phyloP scores from a whole-genome alignment of 2,888 invertebrate genomes.

The Caenorhabditis sp. region DNA sequence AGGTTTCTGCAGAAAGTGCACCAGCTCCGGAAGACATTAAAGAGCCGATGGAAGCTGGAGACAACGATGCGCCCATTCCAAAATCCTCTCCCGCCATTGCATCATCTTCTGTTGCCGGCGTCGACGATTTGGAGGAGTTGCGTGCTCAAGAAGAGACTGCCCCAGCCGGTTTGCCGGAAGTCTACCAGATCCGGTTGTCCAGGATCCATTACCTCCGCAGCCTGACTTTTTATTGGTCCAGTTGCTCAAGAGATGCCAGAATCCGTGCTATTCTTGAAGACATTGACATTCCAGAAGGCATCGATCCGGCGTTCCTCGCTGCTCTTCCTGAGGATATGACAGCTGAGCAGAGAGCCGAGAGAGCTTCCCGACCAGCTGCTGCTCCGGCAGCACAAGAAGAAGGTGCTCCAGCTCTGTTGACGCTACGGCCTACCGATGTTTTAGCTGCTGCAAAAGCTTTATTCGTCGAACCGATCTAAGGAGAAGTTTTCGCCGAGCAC shows the following conservation, averaged over 20 bases:
- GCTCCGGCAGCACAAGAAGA: slow-evolving; percentile 50
- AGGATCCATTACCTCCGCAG: no score
- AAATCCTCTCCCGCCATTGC: no score
- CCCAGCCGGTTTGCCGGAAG: no score
- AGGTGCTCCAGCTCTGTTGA: no score
- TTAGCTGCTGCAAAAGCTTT: slow-evolving; percentile 41
- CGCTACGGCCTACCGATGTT: slow-evolving; percentile 26
- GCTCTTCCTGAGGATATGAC: slow-evolving; percentile 93
- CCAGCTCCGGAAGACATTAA: slow-evolving; percentile 43
- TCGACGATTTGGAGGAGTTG: no score
- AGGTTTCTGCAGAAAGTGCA: no score
- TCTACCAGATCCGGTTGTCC: no score
- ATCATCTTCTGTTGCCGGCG: slow-evolving; percentile 66
- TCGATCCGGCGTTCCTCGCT: slow-evolving; percentile 92
- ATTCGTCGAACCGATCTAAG: slow-evolving; percentile 85
- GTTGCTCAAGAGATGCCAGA: slow-evolving; percentile 49
- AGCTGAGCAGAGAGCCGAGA: slow-evolving; percentile 87
- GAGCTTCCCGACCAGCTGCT: slow-evolving; percentile 61
- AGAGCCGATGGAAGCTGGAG: no score
- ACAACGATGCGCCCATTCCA: no score
- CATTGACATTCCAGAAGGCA: slow-evolving; percentile 87
- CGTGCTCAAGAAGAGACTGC: no score
- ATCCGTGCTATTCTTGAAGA: slow-evolving; percentile 77
- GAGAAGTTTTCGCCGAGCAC: no score
- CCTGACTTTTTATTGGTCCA: no score